These are phyloP conservation scores for Cephus pygmeus DNA, from an alignment of 2,888 invertebrate species.

Conservation along the genomic window DNA sequence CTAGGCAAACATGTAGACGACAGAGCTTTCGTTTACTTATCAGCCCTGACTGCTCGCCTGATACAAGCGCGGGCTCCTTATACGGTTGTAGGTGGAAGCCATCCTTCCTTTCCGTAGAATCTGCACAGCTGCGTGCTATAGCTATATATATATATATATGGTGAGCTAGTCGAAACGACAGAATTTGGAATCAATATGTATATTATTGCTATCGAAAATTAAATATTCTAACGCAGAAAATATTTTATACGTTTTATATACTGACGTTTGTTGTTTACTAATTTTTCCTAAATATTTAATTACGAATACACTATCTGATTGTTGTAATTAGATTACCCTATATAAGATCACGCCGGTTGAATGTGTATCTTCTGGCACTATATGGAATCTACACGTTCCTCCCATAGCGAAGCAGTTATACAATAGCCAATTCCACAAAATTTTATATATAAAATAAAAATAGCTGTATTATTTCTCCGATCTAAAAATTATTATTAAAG, in stretches of 20 bases:
- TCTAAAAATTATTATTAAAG: too few relatives aligned
- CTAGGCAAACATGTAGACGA: constrained; percentile 40
- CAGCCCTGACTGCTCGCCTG: constrained; percentile 41
- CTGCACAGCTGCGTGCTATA: background rate
- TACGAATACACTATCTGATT: too few relatives aligned
- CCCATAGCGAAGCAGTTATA: background rate
- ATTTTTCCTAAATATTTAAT: background rate
- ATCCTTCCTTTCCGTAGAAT: constrained; percentile 27
- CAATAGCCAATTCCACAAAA: background rate
- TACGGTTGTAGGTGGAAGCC: constrained; percentile 61
- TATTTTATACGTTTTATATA: background rate
- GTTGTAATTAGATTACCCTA: background rate
- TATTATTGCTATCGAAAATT: background rate
- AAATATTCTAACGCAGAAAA: background rate
- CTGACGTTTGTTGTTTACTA: background rate
- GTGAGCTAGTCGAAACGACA: background rate
- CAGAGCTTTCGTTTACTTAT: constrained; percentile 27
- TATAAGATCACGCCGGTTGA: background rate
- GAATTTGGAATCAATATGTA: background rate
- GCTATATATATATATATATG: background rate
- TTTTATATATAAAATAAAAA: background rate
- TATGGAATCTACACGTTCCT: background rate
- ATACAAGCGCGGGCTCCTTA: constrained; percentile 64
- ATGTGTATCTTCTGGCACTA: background rate
- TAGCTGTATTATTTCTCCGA: too few relatives aligned